Base-by-base conservation (phyloP, 1,140 invertebrate genomes). In the Gryon sp. region DNA sequence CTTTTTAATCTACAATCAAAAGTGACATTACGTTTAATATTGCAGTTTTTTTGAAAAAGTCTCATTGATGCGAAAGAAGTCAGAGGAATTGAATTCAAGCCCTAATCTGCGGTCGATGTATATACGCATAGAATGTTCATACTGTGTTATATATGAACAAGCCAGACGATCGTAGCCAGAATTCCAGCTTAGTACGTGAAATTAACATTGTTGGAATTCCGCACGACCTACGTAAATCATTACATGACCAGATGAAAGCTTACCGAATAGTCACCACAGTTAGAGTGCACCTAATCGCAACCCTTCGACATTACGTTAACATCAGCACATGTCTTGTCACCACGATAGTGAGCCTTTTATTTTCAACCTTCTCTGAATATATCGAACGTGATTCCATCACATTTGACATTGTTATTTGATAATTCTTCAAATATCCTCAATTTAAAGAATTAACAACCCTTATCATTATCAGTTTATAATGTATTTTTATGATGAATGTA, bases 161-260 rank as follows among this genome's bases (percentile, higher is more conserved):
- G n/a, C 45, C 41, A 65, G 52, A 69, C 73, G 15, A 74, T 24
- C 36, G 3, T 24, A 22, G 48, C 55, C 46, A 32, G 30, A 80
- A 80, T 80, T 77, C 48, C 66, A 65, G 65, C 66, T 75, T 72
- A 68, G 63, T 75, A 77, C 66, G 74, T 65, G 78, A 77, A 80
- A 80, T 80, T 80, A 77, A 80, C 78, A 80, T 80, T 77, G 75
- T 80, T 80, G 30, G 75, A 14, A 80, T 80, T 80, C 75, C 75
- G 60, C 75, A 80, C 74, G 69, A 70, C 57, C 78, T 66, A 62
- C 55, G 69, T 80, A 77, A 74, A 80, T 80, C 78, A 80, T 80
- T 76, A 74, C 68, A 26, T 41, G 46, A 50, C 57, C 69, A 66
- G 73, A 73, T 73, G 68, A 73, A 79, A 73, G 78, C 69, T 73